Percentiles rank a stretch among this genome's conserved stretches.
These are phyloP conservation scores for Diarsia mendica DNA, from an alignment of 2,888 invertebrate species.

Conservation along the genomic window DNA sequence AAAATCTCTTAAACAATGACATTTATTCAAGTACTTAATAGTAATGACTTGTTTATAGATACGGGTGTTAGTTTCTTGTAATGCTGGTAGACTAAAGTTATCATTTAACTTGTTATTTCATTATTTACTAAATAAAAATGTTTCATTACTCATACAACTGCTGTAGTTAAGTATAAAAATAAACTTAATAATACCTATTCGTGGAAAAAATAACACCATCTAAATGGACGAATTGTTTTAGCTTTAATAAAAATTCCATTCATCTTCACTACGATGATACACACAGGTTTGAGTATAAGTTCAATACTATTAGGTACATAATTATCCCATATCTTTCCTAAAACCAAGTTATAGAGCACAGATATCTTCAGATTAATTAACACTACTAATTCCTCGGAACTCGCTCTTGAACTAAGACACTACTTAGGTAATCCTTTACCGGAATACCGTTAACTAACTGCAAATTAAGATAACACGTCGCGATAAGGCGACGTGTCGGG, in stretches of 20 bases:
- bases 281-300: not conserved
- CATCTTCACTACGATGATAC: not conserved
- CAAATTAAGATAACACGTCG: conserved; percentile 67
- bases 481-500: conserved; percentile 64
- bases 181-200: not conserved
- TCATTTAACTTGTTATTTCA: not conserved
- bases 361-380: conserved; percentile 60
- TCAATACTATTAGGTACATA: not conserved
- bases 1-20: too few relatives aligned
- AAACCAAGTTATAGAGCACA: conserved; percentile 27
- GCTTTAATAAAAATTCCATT: not conserved
- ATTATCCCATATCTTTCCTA: conserved; percentile 23
- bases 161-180: not conserved
- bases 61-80: conserved; percentile 8
- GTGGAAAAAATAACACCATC: not conserved
- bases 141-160: not conserved
- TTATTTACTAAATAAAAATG: not conserved
- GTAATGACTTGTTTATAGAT: too few relatives aligned
- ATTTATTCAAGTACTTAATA: too few relatives aligned
- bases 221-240: not conserved
- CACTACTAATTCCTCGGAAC: conserved; percentile 57
- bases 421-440: conserved; percentile 66
- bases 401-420: conserved; percentile 62
- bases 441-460: conserved; percentile 67
- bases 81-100: not conserved